A percentile compares a stretch with the other conserved stretches of the same genome.
phyloP scores from a whole-genome alignment of 2,113 vertebrate genomes.

The Pavo muticus region DNA sequence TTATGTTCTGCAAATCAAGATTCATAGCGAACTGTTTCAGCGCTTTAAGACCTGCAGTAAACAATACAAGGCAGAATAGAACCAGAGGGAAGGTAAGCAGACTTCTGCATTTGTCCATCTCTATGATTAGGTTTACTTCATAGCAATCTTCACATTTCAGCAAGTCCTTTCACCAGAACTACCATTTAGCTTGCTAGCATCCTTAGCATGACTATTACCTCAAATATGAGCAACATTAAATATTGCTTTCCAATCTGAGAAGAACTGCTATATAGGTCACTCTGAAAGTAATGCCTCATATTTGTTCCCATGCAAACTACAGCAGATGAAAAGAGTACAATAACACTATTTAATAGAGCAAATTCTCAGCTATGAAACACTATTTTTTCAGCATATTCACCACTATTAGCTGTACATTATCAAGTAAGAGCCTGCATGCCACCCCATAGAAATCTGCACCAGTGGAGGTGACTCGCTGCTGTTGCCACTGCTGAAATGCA shows the following conservation, averaged over 20 bases:
- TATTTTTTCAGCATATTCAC: too few relatives aligned
- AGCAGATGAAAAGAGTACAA: too few relatives aligned
- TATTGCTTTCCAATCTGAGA: not conserved
- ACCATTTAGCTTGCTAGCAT: not conserved
- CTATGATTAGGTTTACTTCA: not conserved
- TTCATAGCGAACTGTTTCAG: conserved; percentile 40
- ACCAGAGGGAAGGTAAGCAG: conserved; percentile 35
- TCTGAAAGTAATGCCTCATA: too few relatives aligned
- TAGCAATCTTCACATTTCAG: not conserved
- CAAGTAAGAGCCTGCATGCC: too few relatives aligned
- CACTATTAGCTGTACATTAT: too few relatives aligned
- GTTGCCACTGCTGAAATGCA: too few relatives aligned
- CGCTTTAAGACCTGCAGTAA: conserved; percentile 35
- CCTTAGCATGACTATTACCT: not conserved
- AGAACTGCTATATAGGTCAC: not conserved
- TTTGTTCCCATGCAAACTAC: too few relatives aligned
- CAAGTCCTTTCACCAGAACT: not conserved
- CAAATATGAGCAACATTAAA: not conserved
- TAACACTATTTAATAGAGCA: too few relatives aligned
- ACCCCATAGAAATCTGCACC: too few relatives aligned
- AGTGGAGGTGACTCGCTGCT: too few relatives aligned
- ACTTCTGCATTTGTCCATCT: not conserved
- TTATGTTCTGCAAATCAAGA: conserved; percentile 57
- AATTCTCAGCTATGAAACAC: too few relatives aligned
- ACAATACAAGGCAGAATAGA: conserved; percentile 41